phyloP scores from a whole-genome alignment of 2,113 vertebrate species.

The Dinomys branickii region DNA sequence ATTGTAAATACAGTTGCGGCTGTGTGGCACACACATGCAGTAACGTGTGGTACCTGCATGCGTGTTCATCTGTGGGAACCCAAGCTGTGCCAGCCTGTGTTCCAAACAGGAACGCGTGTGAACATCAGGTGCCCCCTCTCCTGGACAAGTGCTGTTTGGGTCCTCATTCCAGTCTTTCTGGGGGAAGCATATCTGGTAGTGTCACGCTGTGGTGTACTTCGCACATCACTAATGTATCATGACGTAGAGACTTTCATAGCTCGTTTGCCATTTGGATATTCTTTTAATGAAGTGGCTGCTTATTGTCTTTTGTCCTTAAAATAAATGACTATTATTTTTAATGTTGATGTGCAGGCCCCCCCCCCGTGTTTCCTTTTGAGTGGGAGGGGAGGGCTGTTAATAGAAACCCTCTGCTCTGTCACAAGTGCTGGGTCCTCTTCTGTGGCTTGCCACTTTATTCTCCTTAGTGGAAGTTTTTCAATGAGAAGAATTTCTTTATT shows the following conservation, averaged over 20 bases:
- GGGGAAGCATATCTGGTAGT: not conserved
- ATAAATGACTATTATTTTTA: not conserved
- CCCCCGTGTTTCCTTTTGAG: not conserved
- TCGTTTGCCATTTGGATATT: not conserved
- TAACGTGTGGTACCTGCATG: not conserved
- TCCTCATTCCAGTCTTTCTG: not conserved
- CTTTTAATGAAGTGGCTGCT: not conserved
- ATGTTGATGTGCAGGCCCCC: not conserved
- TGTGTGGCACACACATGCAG: rapidly evolving
- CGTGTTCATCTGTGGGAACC: not conserved
- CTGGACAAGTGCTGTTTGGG: rapidly evolving
- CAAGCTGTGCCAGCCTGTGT: not conserved
- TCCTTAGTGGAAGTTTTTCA: not conserved
- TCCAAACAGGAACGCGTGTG: not conserved
- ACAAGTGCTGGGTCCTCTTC: not conserved
- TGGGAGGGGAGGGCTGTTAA: not conserved
- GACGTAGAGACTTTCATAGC: not conserved
- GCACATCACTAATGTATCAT: not conserved
- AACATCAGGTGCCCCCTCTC: not conserved
- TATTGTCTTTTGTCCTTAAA: not conserved
- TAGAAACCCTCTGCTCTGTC: not conserved
- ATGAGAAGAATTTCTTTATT: not conserved
- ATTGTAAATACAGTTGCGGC: not conserved
- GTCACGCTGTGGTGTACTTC: not conserved
- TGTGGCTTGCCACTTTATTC: not conserved